Percentiles rank a stretch among this genome's conserved stretches.
phyloP scores from a whole-genome alignment of 2,797 vertebrate species.

The Notolepis coatsorum region DNA sequence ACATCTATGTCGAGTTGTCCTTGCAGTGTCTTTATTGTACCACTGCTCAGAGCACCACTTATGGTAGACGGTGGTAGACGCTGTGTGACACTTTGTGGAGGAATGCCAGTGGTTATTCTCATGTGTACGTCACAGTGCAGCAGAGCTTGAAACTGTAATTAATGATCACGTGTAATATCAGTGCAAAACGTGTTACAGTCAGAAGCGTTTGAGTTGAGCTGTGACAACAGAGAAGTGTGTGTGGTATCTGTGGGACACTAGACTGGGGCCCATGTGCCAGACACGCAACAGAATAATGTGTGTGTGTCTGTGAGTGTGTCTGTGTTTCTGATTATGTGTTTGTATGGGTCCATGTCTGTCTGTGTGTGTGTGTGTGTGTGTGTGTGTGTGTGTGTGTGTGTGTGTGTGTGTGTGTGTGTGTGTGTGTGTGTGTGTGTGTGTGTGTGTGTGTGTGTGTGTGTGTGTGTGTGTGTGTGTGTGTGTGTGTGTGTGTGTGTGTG shows the following conservation, averaged over 20 bases:
- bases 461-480: not conserved
- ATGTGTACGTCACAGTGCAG: not conserved
- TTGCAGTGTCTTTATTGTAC: not conserved
- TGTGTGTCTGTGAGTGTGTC: not conserved
- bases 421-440: not conserved
- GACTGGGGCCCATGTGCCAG: constrained; percentile 5
- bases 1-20: not conserved
- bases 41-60: not conserved
- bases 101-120: not conserved
- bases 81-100: not conserved
- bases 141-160: not conserved
- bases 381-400: constrained; percentile 24
- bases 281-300: not conserved
- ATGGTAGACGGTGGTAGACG: not conserved
- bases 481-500: not conserved
- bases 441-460: constrained; percentile 49
- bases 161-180: too few species aligned
- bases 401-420: constrained; percentile 10
- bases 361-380: not conserved
- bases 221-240: constrained; percentile 16
- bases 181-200: too few species aligned
- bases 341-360: not conserved
- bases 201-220: constrained; percentile 1
- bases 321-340: not conserved
- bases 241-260: constrained; percentile 2